Conservation (phyloP, 2,113 vertebrate genomes). For the Myrmecophaga tridactyla region DNA sequence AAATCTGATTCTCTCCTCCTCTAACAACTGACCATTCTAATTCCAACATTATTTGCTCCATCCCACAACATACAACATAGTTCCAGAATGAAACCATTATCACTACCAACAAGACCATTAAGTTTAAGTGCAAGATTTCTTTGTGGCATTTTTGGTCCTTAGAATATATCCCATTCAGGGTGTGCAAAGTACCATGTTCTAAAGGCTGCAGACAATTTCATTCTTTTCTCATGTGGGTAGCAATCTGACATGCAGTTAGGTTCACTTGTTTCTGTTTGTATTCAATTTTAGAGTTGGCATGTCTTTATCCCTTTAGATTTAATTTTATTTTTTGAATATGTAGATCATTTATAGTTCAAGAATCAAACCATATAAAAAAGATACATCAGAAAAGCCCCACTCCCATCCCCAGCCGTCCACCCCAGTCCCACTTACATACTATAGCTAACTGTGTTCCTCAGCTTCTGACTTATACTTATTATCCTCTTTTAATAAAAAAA, state of each 20-base stretch:
- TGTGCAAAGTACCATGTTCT: neutral
- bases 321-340: neutral
- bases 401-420: neutral
- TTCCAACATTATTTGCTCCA: neutral
- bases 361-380: neutral
- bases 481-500: neutral
- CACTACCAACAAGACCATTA: neutral
- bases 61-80: neutral
- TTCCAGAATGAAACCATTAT: neutral
- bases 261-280: neutral
- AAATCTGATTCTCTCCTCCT: neutral
- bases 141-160: neutral
- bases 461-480: neutral
- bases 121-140: neutral
- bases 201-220: neutral
- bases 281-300: neutral
- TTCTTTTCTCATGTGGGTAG: neutral
- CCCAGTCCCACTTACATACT: neutral
- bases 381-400: neutral
- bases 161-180: neutral
- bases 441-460: neutral
- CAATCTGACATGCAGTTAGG: neutral
- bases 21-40: neutral
- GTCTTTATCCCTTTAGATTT: neutral
- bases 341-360: neutral